These are phyloP conservation scores for Pristionchus fissidentatus DNA, from an alignment of 2,888 invertebrate species.

Conservation along the genomic window DNA sequence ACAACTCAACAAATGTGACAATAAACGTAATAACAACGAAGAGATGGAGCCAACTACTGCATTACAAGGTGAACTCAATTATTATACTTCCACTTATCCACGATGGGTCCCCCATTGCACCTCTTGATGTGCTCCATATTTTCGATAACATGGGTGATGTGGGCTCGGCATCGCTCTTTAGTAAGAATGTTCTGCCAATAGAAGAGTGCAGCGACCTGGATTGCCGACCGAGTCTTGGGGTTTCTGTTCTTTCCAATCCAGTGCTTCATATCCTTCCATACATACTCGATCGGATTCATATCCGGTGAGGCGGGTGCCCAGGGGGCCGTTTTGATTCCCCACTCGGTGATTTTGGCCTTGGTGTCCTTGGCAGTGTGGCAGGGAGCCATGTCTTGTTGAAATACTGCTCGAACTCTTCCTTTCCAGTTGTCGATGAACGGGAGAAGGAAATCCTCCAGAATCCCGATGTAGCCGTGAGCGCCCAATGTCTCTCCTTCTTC, in stretches of 20 bases:
- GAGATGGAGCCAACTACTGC: too few relatives aligned
- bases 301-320: not conserved
- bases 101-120: not conserved
- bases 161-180: not conserved
- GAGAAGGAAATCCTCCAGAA: not conserved
- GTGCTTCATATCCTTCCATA: not conserved
- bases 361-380: not conserved
- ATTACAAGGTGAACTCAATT: not conserved
- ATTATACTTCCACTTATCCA: not conserved
- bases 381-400: not conserved
- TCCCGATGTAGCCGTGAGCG: not conserved
- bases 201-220: not conserved
- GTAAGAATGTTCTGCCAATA: not conserved
- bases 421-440: not conserved
- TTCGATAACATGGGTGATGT: not conserved
- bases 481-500: not conserved
- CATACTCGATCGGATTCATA: not conserved
- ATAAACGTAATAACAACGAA: too few relatives aligned
- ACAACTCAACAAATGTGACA: too few relatives aligned
- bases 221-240: not conserved
- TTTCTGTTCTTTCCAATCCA: not conserved
- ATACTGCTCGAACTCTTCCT: not conserved
- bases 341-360: not conserved
- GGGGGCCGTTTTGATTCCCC: not conserved
- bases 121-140: not conserved